Evolutionary conservation across 92 coral and sea anemone species (phyloP), one percentile per base, ranked within the genome.

Genomic region (Paramuricea clavata): DNA sequence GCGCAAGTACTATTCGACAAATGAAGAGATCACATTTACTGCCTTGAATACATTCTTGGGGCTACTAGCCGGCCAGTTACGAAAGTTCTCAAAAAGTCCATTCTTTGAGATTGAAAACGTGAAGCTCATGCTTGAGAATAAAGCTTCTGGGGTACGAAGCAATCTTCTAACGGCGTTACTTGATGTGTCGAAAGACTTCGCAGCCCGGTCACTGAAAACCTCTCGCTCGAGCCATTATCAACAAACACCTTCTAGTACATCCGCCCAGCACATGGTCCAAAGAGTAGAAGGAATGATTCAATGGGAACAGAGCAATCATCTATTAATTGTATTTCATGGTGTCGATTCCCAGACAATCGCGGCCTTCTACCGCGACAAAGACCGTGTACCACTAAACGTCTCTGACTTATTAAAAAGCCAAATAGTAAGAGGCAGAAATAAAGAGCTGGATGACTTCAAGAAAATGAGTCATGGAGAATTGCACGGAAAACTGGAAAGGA

Each of bases 261-360:
- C 91, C 31, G 97, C 97, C 5, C 89, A 69, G 6, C 77, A 70
- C 61, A 94, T 94, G 97, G 93, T 94, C 11, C 64, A 85, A 54
- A 88, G 97, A 49, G 94, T 94, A 2, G 52, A 88, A 64, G 94
- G 94, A 34, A 94, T 94, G 97, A 89, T 94, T 28, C 91, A 85
- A 61, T 94, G 97, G 97, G 95, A 93, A 9, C 92, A 94, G 39
- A 93, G 91, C 34, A 94, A 92, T 56, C 97, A 94, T 74, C 83
- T 94, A 3, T 86, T 94, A 11, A 83, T 94, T 27, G 85, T 94
- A 83, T 94, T 94, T 75, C 97, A 91, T 27, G 86, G 83, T 5
- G 32, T 83, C 81, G 87, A 87, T 60, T 92, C 88, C 5, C 70
- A 78, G 62, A 86, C 97, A 1, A 85, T 94, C 23, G 89, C 97